These are phyloP conservation scores for Maconellicoccus hirsutus DNA, from an alignment of 1,140 invertebrate species.

Conservation along the genomic window DNA sequence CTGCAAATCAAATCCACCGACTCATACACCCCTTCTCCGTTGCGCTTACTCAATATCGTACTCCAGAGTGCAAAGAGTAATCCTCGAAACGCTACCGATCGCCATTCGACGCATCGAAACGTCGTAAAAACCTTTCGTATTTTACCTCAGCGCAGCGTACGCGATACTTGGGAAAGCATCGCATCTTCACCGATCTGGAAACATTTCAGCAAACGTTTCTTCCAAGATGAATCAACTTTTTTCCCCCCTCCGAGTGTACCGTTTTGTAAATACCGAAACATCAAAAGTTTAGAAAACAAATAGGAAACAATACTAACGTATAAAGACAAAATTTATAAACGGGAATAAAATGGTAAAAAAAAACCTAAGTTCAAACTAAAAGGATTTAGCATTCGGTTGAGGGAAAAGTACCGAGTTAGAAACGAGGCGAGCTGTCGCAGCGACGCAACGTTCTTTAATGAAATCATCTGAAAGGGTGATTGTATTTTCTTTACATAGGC, in stretches of 20 bases:
- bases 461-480: constrained; percentile 21
- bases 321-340: constrained; percentile 12
- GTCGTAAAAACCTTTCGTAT: too few species aligned
- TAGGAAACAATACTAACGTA: constrained; percentile 9
- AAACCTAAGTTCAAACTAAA: constrained; percentile 15
- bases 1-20: too few species aligned
- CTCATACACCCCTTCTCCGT: too few species aligned
- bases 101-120: too few species aligned
- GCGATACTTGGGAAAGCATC: background rate
- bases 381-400: constrained; percentile 12
- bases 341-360: background rate
- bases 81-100: too few species aligned
- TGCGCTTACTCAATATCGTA: too few species aligned
- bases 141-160: too few species aligned
- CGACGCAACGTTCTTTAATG: constrained; percentile 10
- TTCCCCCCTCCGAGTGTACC: background rate
- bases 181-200: constrained; percentile 2
- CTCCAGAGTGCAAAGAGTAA: too few species aligned
- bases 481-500: constrained; percentile 20
- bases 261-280: constrained; percentile 9
- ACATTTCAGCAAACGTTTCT: constrained; percentile 8
- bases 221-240: background rate
- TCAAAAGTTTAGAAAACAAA: constrained; percentile 1
- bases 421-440: background rate
- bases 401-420: background rate